Evolutionary conservation across 2,888 invertebrate genomes (phyloP).

Genomic region (Ophion slaviceki): DNA sequence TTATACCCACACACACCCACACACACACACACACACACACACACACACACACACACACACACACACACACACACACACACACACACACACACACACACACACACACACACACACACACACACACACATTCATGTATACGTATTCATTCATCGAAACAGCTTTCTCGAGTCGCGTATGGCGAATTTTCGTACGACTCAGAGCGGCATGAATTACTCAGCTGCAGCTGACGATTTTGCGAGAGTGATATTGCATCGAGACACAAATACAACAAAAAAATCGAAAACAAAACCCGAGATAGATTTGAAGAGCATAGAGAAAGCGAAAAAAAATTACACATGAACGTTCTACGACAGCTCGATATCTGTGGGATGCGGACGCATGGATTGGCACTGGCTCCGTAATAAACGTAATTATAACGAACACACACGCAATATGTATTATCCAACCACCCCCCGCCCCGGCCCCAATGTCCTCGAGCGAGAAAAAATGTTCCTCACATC

Average conservation of each 20-base stretch:
- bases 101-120: conserved; percentile 42
- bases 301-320: not conserved
- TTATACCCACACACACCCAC: not conserved
- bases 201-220: conserved; percentile 15
- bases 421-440: conserved; percentile 65
- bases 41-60: conserved; percentile 40
- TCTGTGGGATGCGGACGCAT: conserved; percentile 61
- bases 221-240: conserved; percentile 20
- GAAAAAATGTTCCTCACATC: conserved; percentile 61
- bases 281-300: not conserved
- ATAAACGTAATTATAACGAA: conserved; percentile 63
- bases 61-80: conserved; percentile 40
- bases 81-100: conserved; percentile 54
- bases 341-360: conserved; percentile 57
- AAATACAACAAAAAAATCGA: conserved; percentile 12
- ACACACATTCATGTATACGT: conserved; percentile 62
- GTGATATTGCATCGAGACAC: conserved; percentile 60
- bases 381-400: conserved; percentile 64
- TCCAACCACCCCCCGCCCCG: conserved; percentile 52
- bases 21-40: not conserved
- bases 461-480: conserved; percentile 53
- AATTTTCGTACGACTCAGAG: conserved; percentile 34
- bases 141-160: conserved; percentile 60
- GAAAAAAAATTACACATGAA: conserved; percentile 9
- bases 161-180: conserved; percentile 46